phyloP scores from a whole-genome alignment of 2,797 vertebrate genomes.

The Zalophus californianus region DNA sequence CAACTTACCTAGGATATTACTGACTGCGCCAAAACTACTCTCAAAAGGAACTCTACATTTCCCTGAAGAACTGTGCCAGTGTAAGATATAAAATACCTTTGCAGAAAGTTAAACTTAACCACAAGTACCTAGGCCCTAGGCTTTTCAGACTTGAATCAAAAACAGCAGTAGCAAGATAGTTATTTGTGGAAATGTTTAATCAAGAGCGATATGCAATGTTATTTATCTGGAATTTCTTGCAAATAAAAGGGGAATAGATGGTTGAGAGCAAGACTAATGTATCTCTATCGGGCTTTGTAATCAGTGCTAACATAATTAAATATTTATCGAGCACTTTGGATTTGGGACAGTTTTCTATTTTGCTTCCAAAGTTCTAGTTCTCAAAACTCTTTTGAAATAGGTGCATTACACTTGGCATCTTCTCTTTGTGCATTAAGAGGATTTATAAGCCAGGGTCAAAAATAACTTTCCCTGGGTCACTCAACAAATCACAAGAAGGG shows the following conservation, averaged over 20 bases:
- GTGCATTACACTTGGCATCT: background rate
- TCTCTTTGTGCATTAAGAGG: background rate
- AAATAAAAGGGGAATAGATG: slow-evolving; percentile 24
- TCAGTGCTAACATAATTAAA: slow-evolving; percentile 65
- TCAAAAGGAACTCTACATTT: background rate
- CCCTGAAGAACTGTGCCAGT: slow-evolving; percentile 25
- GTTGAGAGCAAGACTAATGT: slow-evolving; percentile 19
- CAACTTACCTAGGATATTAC: slow-evolving; percentile 20
- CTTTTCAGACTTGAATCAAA: slow-evolving; percentile 53
- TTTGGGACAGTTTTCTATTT: slow-evolving; percentile 56
- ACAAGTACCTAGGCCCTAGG: background rate
- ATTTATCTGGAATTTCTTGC: slow-evolving; percentile 42
- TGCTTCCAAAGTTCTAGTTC: slow-evolving; percentile 55
- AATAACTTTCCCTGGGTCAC: background rate
- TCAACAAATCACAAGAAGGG: background rate
- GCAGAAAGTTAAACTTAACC: slow-evolving; percentile 64
- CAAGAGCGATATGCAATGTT: background rate
- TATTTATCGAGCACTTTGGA: slow-evolving; percentile 44
- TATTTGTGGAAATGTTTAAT: slow-evolving; percentile 75
- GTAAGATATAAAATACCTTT: slow-evolving; percentile 38
- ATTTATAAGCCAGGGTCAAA: background rate
- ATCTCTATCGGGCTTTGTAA: slow-evolving; percentile 60
- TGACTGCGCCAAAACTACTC: slow-evolving; percentile 22
- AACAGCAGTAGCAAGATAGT: background rate
- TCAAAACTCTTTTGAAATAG: slow-evolving; percentile 15